These are phyloP conservation scores for Axinella damicornis DNA, from an alignment of 37 sponge, comb jelly and placozoan species.

Conservation along the genomic window DNA sequence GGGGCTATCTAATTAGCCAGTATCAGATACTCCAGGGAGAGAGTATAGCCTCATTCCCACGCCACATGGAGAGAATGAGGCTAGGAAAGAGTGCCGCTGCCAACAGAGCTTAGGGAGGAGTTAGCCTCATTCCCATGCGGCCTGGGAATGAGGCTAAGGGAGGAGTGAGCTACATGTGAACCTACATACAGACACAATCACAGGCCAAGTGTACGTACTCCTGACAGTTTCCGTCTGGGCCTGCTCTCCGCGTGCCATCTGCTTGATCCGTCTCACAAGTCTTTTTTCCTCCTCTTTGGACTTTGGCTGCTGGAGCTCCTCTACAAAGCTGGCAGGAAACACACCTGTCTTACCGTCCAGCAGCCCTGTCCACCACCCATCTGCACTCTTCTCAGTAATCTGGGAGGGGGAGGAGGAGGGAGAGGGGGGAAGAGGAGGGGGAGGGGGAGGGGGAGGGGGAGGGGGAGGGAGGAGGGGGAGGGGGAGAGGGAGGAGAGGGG, in stretches of 20 bases:
- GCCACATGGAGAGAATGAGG: no score
- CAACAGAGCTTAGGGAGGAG: no score
- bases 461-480: not conserved
- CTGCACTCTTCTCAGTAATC: constrained; percentile 78
- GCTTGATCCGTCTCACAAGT: constrained; percentile 38
- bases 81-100: no score
- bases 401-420: not conserved
- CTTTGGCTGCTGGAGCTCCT: constrained; percentile 49
- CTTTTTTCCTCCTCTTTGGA: constrained; percentile 52
- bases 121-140: no score
- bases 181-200: no score
- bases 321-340: constrained; percentile 87
- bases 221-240: not conserved
- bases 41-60: no score
- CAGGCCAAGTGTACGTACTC: not conserved
- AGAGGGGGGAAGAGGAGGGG: not conserved
- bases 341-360: constrained; percentile 49
- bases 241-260: not conserved
- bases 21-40: no score
- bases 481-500: not conserved
- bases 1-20: no score
- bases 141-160: no score
- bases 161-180: no score
- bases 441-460: not conserved
- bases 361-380: constrained; percentile 89